Conservation (phyloP, 2,113 vertebrate genomes). For the Pseudopipra pipra region DNA sequence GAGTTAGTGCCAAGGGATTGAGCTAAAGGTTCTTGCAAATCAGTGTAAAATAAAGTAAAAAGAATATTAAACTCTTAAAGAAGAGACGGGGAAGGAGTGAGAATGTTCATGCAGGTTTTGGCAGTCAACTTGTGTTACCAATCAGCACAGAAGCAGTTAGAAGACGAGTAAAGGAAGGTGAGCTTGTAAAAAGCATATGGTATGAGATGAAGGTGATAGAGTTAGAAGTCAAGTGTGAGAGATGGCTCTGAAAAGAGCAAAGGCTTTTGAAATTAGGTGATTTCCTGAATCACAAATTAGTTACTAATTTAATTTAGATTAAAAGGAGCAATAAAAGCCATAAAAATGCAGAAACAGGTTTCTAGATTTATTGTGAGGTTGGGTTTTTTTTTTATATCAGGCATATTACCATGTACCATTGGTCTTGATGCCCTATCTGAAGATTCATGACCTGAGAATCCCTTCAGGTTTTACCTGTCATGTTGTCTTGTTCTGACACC, state of each 20-base stretch:
- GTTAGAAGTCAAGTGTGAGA: not conserved
- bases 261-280: not conserved
- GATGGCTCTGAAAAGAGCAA: not conserved
- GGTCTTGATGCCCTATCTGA: not conserved
- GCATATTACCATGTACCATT: rapidly evolving
- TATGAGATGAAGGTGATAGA: not conserved
- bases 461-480: not conserved
- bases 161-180: not conserved
- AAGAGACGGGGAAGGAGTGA: not conserved
- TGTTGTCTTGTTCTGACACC: not conserved
- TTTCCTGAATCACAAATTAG: not conserved
- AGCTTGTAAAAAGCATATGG: not conserved
- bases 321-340: not conserved
- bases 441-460: not conserved
- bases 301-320: not conserved
- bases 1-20: not conserved
- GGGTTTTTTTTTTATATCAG: not conserved
- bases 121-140: not conserved
- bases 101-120: not conserved
- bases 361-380: not conserved
- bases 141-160: not conserved
- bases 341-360: not conserved
- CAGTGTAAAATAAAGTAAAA: not conserved
- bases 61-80: not conserved
- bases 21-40: not conserved